Base-by-base conservation (phyloP, 1,140 invertebrate genomes). In the Drosophila ogumai region DNA sequence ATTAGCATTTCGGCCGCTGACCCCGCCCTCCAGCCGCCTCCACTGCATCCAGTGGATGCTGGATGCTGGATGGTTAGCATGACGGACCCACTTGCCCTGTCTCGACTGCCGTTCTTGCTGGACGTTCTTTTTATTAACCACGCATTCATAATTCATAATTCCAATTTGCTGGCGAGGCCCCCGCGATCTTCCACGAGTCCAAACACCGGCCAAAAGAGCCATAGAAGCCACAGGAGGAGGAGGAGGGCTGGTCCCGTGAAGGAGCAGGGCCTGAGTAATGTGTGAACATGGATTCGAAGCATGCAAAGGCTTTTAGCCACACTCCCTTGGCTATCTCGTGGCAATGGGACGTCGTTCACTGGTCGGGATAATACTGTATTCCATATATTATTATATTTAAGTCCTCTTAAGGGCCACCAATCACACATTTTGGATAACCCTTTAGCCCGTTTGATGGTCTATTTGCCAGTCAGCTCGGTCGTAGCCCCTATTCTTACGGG, bases 101-200 rank as follows among this genome's bases (percentile, higher is more conserved):
- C 66, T 60, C 40, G 54, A 43, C 59, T 71, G 58, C 58, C 41
- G 41, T 56, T 69, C 59, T 59, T 72, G 50, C 64, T 66, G 66
- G 43, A 50, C 81, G 64, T 85, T 85, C 74, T 65, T 90, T 88
- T 88, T 88, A 88, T 90, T 88, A 90, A 90, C 85, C 85, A 88
- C 85, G 85, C 86, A 90, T 90, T 90, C 85, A 90, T 90, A 90
- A 90, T 90, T 90, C 85, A 90, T 90, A 90, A 90, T 90, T 90
- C 85, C 85, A 90, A 90, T 90, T 90, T 90, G 86, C 85, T 86
- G 78, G 85, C 79, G 74, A 49, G 47, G 9, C 55, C 41, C 40
- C 49, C 58, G 46, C 58, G 43, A n/a, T 38, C 38, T 49, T 46
- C 57, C 40, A 52, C 68, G 57, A 81, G 84, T 78, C 81, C 85